A percentile compares a stretch with the other conserved stretches of the same genome.
Conservation (phyloP, 2,113 vertebrate genomes). For the Panthera leo region DNA sequence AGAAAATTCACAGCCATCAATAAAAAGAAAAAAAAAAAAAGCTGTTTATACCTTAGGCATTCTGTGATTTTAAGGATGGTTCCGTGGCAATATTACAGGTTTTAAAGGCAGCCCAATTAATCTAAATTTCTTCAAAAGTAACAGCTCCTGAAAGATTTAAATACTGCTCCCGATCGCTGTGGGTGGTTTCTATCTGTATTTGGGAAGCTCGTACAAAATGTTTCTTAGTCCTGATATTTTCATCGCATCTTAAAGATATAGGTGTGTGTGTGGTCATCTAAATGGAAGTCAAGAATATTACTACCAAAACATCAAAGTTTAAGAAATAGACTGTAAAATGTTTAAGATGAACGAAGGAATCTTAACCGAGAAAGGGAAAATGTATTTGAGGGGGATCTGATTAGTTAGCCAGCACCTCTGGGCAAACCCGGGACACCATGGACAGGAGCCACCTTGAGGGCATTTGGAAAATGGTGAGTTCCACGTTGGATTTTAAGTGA, state of each 20-base stretch:
- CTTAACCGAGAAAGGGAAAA: background rate
- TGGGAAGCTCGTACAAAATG: background rate
- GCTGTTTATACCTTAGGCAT: background rate
- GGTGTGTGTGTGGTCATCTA: background rate
- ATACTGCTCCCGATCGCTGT: background rate
- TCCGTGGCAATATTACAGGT: background rate
- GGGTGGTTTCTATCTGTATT: conserved; percentile 2
- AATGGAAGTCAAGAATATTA: conserved; percentile 1
- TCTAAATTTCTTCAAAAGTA: conserved; percentile 59
- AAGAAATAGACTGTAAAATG: background rate
- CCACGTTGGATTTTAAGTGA: background rate
- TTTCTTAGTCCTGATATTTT: background rate
- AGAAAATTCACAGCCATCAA: conserved; percentile 74
- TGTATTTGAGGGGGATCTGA: background rate
- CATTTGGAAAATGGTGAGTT: rapidly evolving
- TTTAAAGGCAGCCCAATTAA: conserved; percentile 47
- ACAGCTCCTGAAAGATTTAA: conserved; percentile 52
- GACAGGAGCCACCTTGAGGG: rapidly evolving
- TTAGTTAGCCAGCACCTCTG: background rate
- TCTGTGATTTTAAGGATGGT: conserved; percentile 61
- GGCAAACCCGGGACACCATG: rapidly evolving
- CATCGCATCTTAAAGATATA: background rate
- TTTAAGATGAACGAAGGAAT: background rate
- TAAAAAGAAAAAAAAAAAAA: conserved; percentile 32
- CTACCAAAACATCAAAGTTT: background rate